Conservation (phyloP, 2,113 vertebrate genomes). For the Alligator mississippiensis region DNA sequence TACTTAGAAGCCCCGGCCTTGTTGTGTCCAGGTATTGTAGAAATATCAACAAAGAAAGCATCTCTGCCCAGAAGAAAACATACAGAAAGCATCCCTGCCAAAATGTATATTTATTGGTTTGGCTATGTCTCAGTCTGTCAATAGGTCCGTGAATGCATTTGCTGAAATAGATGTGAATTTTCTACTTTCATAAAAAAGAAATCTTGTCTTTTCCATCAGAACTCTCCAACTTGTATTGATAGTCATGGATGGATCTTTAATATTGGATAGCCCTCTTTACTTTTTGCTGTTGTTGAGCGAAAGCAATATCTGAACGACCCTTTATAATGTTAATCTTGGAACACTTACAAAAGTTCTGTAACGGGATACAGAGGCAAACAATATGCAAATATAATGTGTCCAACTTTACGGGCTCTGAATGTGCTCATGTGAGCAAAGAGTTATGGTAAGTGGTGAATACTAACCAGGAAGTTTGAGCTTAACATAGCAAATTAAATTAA, state of each 20-base stretch:
- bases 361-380: neutral
- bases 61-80: neutral
- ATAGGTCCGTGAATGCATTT: neutral
- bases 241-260: neutral
- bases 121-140: neutral
- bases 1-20: neutral
- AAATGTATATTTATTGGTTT: neutral
- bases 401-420: neutral
- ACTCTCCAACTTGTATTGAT: neutral
- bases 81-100: neutral
- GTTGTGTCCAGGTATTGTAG: neutral
- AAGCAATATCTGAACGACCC: neutral
- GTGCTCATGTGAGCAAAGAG: neutral
- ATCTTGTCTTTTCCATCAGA: neutral
- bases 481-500: slow-evolving; percentile 58
- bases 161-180: neutral
- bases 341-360: neutral
- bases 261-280: neutral
- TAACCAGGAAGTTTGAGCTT: slow-evolving; percentile 30
- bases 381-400: slow-evolving; percentile 1
- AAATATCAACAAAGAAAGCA: no score
- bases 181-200: neutral
- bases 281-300: neutral
- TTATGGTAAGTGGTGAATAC: slow-evolving; percentile 24
- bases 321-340: neutral